Evolutionary conservation across 2,113 vertebrate genomes (phyloP).

Genomic region (Psittacus erithacus): DNA sequence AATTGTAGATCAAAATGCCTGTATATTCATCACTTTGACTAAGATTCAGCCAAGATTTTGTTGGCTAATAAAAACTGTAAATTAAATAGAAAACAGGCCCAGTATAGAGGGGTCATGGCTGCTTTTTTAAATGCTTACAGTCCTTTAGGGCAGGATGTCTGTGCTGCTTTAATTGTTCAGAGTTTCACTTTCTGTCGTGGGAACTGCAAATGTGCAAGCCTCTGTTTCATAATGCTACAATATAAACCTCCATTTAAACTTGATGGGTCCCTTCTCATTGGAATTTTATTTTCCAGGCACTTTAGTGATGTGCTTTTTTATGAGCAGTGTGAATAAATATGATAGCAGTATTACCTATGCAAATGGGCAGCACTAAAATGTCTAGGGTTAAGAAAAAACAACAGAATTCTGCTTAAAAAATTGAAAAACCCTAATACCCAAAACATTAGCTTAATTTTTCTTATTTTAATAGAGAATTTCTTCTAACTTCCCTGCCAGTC

Average conservation of each 20-base stretch:
- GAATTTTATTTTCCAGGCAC: constrained; percentile 47
- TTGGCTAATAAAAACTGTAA: constrained; percentile 60
- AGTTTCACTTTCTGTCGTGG: constrained; percentile 54
- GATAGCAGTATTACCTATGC: constrained; percentile 40
- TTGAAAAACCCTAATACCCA: not conserved
- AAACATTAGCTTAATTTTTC: not conserved
- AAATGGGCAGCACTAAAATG: not conserved
- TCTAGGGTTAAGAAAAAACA: not conserved
- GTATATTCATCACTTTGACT: constrained; percentile 47
- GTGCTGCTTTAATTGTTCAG: constrained; percentile 62
- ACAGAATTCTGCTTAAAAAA: not conserved
- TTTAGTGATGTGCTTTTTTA: constrained; percentile 35
- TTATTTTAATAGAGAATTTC: not conserved
- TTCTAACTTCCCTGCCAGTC: not conserved
- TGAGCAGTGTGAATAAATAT: constrained; percentile 37
- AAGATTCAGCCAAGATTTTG: constrained; percentile 54
- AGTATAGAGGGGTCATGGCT: constrained; percentile 50
- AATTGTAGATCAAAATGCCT: constrained; percentile 25
- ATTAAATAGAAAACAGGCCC: constrained; percentile 61
- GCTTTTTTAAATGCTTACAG: constrained; percentile 55
- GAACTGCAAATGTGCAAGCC: constrained; percentile 27
- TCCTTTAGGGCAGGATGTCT: constrained; percentile 39
- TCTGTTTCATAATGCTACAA: constrained; percentile 37
- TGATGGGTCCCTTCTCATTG: constrained; percentile 66
- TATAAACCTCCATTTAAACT: constrained; percentile 64